These are phyloP conservation scores for Drosophila suzukii DNA, from an alignment of 1,140 invertebrate genomes.

Conservation along the genomic window DNA sequence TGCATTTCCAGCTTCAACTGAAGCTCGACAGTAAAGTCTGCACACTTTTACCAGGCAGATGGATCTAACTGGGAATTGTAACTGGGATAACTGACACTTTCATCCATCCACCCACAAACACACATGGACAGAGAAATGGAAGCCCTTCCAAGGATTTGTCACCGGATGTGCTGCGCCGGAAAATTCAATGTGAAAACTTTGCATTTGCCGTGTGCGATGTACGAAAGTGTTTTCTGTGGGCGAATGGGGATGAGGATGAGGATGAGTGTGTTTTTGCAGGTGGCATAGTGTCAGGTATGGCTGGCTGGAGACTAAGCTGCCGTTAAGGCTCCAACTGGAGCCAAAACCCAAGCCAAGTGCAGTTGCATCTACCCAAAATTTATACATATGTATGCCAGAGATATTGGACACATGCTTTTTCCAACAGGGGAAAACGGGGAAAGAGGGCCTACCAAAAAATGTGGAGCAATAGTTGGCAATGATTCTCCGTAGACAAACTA, in stretches of 20 bases:
- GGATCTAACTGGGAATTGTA: conserved; percentile 32
- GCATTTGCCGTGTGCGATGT: conserved; percentile 49
- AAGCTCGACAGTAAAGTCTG: conserved; percentile 3
- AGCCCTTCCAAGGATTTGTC: conserved; percentile 57
- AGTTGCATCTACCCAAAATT: conserved; percentile 52
- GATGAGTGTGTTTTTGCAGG: conserved; percentile 14
- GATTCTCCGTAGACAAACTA: conserved; percentile 52
- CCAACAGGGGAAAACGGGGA: conserved; percentile 12
- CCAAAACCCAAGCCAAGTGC: conserved; percentile 55
- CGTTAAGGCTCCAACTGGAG: conserved; percentile 64
- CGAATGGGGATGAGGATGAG: background rate
- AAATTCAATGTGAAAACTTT: conserved; percentile 81
- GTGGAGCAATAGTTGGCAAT: conserved; percentile 64
- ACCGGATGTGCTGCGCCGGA: conserved; percentile 66
- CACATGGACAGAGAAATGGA: background rate
- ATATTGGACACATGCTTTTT: conserved; percentile 64
- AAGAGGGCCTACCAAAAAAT: conserved; percentile 37
- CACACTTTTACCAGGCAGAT: conserved; percentile 8
- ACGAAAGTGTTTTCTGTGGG: conserved; percentile 8
- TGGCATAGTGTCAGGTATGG: conserved; percentile 45
- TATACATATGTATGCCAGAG: conserved; percentile 38
- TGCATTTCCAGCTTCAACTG: conserved; percentile 5
- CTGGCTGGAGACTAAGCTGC: conserved; percentile 65
- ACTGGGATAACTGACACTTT: conserved; percentile 51
- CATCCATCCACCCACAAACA: conserved; percentile 24